Base-by-base conservation (phyloP, 2,113 vertebrate genomes). In the Gavialis gangeticus region DNA sequence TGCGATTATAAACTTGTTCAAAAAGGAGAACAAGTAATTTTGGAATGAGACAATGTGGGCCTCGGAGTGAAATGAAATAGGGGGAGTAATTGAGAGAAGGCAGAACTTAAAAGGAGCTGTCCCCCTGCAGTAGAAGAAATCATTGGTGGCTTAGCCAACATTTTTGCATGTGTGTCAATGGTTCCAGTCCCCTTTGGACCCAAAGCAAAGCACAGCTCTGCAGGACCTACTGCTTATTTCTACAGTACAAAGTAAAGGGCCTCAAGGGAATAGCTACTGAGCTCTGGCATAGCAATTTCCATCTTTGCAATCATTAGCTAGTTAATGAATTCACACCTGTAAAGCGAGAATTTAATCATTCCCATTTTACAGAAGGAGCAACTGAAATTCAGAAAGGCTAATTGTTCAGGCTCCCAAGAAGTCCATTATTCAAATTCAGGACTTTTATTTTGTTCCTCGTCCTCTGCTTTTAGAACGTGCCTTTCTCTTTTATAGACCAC, bases 51-150 rank as follows among this genome's bases (percentile, higher is more conserved):
- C 30, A 71, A 34, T 71, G 30, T 71, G 34, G 34, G 37, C 19
- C 22, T 24, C 13, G 69, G 21, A 24, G 21, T 73, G 34, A 73
- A 37, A 27, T 82, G 93, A 67, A 75, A 71, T 90, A 4, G 14
- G 58, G 56, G 46, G 34, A 62, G 89, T 93, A 87, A 85, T 85
- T 89, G 0, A 22, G 5, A 85, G 81, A 89, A 94, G 82, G 14
- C 19, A 88, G 78, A 91, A 17, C 55, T 82, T 93, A 82, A 85
- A 95, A 75, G 90, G 89, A 92, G 60, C 91, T 92, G 84, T 87
- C 91, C 46, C 46, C 69, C 60, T 37, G 14, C 25, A n/a, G 21
- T 89, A 3, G 46, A 77, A 37, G 9, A 13, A 60, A 83, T n/a
- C 24, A 14, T 82, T 87, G 66, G 28, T 85, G 60, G 91, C 91